A percentile compares a stretch with the other conserved stretches of the same genome.
Conservation (phyloP, 2,113 vertebrate genomes). For the Stegastes partitus region DNA sequence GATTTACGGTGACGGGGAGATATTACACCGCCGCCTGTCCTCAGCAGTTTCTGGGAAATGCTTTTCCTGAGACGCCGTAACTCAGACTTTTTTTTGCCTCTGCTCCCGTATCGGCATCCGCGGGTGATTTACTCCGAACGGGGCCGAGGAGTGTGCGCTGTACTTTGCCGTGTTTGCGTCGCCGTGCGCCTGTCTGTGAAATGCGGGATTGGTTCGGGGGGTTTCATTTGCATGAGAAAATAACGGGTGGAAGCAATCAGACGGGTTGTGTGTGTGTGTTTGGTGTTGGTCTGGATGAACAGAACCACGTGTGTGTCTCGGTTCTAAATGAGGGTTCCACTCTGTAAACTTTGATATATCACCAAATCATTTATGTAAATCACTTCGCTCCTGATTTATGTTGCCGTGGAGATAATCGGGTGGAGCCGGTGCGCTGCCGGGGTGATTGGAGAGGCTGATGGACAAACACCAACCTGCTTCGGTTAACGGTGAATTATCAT, state of each 20-base stretch:
- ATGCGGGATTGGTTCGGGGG: conserved; percentile 38
- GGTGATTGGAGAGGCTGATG: conserved; percentile 55
- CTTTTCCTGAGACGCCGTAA: conserved; percentile 44
- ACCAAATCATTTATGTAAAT: conserved; percentile 75
- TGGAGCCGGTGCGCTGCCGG: conserved; percentile 57
- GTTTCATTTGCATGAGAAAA: conserved; percentile 61
- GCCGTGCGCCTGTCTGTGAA: conserved; percentile 45
- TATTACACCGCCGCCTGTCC: conserved; percentile 51
- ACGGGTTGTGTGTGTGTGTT: conserved; percentile 26
- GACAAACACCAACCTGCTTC: conserved; percentile 46
- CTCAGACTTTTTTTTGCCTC: conserved; percentile 64
- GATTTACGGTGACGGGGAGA: conserved; percentile 55
- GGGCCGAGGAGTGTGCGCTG: conserved; percentile 30
- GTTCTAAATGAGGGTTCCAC: conserved; percentile 56
- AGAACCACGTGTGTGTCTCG: conserved; percentile 20
- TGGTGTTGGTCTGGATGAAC: conserved; percentile 9
- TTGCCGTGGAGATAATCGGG: conserved; percentile 60
- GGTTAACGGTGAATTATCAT: conserved; percentile 55
- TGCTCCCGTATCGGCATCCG: conserved; percentile 50
- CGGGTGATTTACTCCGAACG: conserved; percentile 68
- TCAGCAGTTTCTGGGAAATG: conserved; percentile 63
- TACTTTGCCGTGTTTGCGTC: conserved; percentile 11
- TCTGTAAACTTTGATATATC: conserved; percentile 73
- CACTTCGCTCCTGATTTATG: conserved; percentile 71
- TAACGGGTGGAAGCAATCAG: conserved; percentile 54